Base-by-base conservation (phyloP, 37 sponge, comb jelly and placozoan species). In the Ianthella basta region DNA sequence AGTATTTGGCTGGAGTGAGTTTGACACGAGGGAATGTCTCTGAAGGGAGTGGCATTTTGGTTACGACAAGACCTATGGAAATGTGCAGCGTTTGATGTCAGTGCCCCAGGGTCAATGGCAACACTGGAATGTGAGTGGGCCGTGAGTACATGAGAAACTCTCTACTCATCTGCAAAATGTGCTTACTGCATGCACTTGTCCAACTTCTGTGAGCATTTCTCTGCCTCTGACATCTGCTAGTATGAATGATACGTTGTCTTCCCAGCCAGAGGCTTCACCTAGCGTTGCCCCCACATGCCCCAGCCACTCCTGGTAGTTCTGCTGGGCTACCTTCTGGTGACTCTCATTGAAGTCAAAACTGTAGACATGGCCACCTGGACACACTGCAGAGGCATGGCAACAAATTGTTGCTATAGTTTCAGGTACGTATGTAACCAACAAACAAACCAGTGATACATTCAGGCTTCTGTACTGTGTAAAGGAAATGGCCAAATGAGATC, bases 121-220 rank as follows among this genome's bases (percentile, higher is more conserved):
- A 27, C 63, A 61, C 10, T 29, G n/a, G 27, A 2, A 27, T 61
- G 63, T 12, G 24, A 21, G 81, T 0, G 81, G 60, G 35, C 24
- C 29, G 56, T 33, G 59, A 1, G 35, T 18, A 13, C 0, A 24
- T 65, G 64, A 16, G 38, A 60, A 63, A 30, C 63, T 15, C 18
- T 38, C 39, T 25, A 37, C 0, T 25, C 64, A 72, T n/a, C 0
- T 24, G 14, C 15, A 41, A 75, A 33, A 50, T 19, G 24, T 41
- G 66, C 89, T 89, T 55, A 89, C 90, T 37, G 82, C 90, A 73
- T 89, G 86, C 35, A 89, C 82, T 70, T 69, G 27, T 69, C 60
- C 37, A 54, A 59, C 23, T 21, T 83, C 56, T 35, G 82, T 70
- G 79, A 78, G 79, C 19, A 81, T 50, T 15, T 60, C 12, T 0